Evolutionary conservation across 2,113 vertebrate species (phyloP).

Genomic region (Puma concolor): DNA sequence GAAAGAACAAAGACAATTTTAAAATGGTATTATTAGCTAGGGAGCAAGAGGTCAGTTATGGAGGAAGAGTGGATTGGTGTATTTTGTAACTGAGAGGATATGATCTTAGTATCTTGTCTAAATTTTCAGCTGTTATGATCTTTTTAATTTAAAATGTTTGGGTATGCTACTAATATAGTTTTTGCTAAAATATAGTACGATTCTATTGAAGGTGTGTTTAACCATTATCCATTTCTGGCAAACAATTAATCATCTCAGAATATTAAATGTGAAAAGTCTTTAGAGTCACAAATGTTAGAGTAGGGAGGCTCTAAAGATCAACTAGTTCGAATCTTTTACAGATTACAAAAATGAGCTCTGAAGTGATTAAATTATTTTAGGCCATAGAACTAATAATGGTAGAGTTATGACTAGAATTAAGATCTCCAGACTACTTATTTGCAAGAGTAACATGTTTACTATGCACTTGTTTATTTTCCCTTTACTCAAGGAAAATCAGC

Average conservation of each 20-base stretch:
- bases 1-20: not conserved
- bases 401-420: not conserved
- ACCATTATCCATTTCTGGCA: not conserved
- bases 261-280: not conserved
- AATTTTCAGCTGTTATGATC: not conserved
- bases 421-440: not conserved
- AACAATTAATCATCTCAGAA: not conserved
- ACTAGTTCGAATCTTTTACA: not conserved
- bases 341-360: not conserved
- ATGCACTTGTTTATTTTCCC: not conserved
- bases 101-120: not conserved
- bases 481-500: not conserved
- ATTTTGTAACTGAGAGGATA: not conserved
- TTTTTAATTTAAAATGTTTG: not conserved
- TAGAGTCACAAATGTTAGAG: not conserved
- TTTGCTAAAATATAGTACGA: not conserved
- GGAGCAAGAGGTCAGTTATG: not conserved
- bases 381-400: not conserved
- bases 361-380: not conserved
- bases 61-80: not conserved
- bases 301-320: not conserved
- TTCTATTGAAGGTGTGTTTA: not conserved
- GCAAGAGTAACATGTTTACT: not conserved
- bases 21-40: not conserved
- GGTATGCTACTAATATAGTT: not conserved